These are phyloP conservation scores for Platyscapa corneri DNA, from an alignment of 1,140 invertebrate genomes.

Conservation along the genomic window DNA sequence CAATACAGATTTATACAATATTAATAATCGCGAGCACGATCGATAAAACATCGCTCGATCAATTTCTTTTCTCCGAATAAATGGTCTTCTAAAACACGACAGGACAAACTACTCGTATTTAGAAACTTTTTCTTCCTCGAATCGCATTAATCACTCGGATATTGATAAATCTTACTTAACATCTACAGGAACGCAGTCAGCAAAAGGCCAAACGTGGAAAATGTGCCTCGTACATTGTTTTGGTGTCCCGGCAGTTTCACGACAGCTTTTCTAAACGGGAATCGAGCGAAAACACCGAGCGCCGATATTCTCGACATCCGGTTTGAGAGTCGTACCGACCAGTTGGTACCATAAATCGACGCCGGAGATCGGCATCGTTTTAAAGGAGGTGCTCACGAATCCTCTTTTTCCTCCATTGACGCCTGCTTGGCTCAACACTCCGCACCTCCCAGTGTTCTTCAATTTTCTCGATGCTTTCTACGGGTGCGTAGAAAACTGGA, in stretches of 20 bases:
- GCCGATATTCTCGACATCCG: slow-evolving; percentile 22
- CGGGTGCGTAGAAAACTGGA: background rate
- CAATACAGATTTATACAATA: too few relatives aligned
- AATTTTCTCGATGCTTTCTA: slow-evolving; percentile 1
- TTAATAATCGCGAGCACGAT: too few relatives aligned
- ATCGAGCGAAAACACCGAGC: slow-evolving; percentile 9
- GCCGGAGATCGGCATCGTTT: background rate
- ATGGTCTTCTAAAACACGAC: too few relatives aligned
- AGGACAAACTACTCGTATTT: too few relatives aligned
- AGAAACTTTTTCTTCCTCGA: background rate
- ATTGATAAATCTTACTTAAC: too few relatives aligned
- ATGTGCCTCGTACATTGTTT: background rate
- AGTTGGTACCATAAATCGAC: slow-evolving; percentile 35
- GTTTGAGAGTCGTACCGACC: slow-evolving; percentile 5
- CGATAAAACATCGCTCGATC: too few relatives aligned
- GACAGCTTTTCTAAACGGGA: slow-evolving; percentile 44
- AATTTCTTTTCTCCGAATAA: too few relatives aligned
- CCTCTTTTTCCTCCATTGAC: background rate
- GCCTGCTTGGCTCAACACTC: background rate
- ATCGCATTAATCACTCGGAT: too few relatives aligned
- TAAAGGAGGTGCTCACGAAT: background rate
- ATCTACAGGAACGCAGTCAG: too few relatives aligned
- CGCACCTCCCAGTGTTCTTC: background rate
- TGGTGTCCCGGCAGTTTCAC: slow-evolving; percentile 22
- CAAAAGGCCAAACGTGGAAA: background rate